Conservation (phyloP, 2,888 invertebrate species). For the Gymnocheta viridis region DNA sequence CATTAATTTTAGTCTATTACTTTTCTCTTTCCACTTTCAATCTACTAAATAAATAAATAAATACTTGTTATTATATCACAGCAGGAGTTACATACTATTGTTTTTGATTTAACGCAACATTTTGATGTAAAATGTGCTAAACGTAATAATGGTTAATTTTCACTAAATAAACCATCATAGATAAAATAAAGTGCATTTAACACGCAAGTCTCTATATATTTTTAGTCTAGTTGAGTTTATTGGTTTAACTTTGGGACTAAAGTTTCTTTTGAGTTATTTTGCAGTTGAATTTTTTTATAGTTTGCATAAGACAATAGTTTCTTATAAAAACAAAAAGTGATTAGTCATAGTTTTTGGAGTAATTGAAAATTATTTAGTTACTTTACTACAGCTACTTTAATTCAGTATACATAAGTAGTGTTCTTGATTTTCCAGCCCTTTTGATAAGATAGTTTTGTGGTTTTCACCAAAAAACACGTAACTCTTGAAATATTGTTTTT, state of each 20-base stretch:
- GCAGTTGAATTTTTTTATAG: neutral
- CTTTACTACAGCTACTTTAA: too few relatives aligned
- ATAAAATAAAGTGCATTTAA: constrained; percentile 11
- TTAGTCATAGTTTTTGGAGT: too few relatives aligned
- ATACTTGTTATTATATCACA: constrained; percentile 23
- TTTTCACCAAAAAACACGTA: too few relatives aligned
- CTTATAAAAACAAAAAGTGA: neutral
- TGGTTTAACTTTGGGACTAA: neutral
- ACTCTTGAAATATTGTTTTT: too few relatives aligned
- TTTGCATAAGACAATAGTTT: constrained; percentile 14
- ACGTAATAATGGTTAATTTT: constrained; percentile 17
- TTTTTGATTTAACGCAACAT: constrained; percentile 25
- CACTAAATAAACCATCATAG: constrained; percentile 4
- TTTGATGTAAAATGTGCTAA: constrained; percentile 39
- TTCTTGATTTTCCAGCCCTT: too few relatives aligned
- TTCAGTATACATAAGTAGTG: too few relatives aligned
- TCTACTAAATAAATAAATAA: too few relatives aligned
- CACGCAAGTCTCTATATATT: constrained; percentile 39
- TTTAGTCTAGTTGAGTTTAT: neutral
- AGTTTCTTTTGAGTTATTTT: neutral
- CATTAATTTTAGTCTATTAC: neutral
- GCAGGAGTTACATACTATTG: neutral
- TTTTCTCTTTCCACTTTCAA: constrained; percentile 10
- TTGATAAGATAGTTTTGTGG: too few relatives aligned
- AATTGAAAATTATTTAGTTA: too few relatives aligned